Evolutionary conservation across 1,140 invertebrate genomes (phyloP).

Genomic region (Euura saliciscinereae): DNA sequence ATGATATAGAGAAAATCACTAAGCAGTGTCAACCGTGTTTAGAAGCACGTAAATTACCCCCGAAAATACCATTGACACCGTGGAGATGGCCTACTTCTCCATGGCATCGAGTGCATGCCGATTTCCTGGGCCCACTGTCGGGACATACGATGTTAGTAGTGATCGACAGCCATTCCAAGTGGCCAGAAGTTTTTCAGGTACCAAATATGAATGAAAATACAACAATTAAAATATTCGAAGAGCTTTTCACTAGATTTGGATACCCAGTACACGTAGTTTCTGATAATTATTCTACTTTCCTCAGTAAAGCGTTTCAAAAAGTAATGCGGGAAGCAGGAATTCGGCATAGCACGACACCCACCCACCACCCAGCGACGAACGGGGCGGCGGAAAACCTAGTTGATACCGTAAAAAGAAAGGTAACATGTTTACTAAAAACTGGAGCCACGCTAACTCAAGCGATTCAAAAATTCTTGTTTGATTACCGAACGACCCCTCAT

Average conservation of each 20-base stretch:
- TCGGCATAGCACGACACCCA: neutral
- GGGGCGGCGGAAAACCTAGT: neutral
- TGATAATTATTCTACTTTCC: neutral
- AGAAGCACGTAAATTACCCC: constrained; percentile 8
- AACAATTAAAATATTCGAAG: neutral
- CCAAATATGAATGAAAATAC: neutral
- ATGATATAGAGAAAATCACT: constrained; percentile 35
- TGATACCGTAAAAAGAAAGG: neutral
- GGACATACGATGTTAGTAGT: neutral
- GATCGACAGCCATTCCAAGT: neutral
- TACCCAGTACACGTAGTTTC: neutral
- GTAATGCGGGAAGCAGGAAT: neutral
- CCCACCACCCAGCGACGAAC: neutral
- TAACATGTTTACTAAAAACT: neutral
- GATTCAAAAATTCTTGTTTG: constrained; percentile 11
- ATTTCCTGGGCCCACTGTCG: neutral
- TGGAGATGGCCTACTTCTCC: too few species aligned
- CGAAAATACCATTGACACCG: neutral
- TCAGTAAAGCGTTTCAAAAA: neutral
- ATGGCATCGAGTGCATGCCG: too few species aligned
- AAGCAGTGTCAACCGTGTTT: constrained; percentile 23
- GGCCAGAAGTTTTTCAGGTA: neutral
- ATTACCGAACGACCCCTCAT: constrained; percentile 14
- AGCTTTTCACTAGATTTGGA: neutral
- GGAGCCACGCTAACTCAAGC: constrained; percentile 4